Evolutionary conservation across 2,113 vertebrate species (phyloP), one percentile per base, ranked within the genome.

Genomic region (Epinephelus lanceolatus): DNA sequence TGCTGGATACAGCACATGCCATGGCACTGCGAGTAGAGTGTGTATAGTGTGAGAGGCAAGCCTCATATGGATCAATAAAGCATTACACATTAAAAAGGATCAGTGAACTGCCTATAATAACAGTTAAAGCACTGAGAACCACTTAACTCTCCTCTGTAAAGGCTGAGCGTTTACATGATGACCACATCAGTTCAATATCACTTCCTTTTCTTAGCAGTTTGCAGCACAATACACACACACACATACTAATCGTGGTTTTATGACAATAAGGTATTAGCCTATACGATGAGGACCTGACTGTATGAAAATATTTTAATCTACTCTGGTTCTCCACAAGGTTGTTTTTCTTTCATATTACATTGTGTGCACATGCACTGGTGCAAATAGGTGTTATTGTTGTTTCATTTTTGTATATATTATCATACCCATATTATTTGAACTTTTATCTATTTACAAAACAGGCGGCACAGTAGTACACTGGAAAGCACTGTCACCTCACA

Each of bases 61-160:
- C 10, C 59, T 71, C 30, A 47, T 13, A 71, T 57, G 69, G 73
- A 82, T 87, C 80, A 79, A 85, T 87, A 83, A 85, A 68, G 63
- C 40, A 76, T 62, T 62, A 33, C 56, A 53, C 72, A 75, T 82
- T 80, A 63, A 82, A 84, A 85, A 73, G 52, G 27, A 75, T 60
- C 53, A 76, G 61, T 63, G 76, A 76, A 76, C 42, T 51, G 4
- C 3, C 37, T 78, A 76, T 25, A 60, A 76, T 71, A 84, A 59
- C 7, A 13, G 65, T 78, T 63, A 52, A 70, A 62, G 49, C 75
- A 12, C 12, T 30, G 57, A 70, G 21, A 70, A 37, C 23, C 40
- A 70, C 66, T 76, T 71, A 60, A 83, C n/a, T 81, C 40, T 53
- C 27, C 27, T 78, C 57, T 70, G 17, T 45, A 27, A 62, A 49